These are phyloP conservation scores for Ennomos quercinarius DNA, from an alignment of 2,888 invertebrate genomes.

Conservation along the genomic window DNA sequence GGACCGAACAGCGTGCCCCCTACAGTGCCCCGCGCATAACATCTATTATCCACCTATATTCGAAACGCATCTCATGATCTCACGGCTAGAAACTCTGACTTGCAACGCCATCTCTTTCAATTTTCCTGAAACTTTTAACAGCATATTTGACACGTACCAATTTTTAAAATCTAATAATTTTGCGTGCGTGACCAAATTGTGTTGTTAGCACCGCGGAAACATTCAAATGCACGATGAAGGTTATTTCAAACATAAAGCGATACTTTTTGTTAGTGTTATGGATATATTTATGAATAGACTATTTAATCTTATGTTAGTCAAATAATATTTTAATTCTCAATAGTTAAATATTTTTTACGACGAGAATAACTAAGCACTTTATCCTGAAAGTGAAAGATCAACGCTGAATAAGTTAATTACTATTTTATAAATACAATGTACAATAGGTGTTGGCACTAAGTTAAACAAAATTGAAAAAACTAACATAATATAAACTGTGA, in stretches of 20 bases:
- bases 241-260: slow-evolving; percentile 55
- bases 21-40: slow-evolving; percentile 74
- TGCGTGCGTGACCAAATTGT: slow-evolving; percentile 50
- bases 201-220: slow-evolving; percentile 64
- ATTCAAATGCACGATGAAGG: slow-evolving; percentile 72
- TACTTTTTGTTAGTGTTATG: slow-evolving; percentile 47
- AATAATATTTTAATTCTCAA: too few species aligned
- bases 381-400: too few species aligned
- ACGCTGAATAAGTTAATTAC: too few species aligned
- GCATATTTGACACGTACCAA: slow-evolving; percentile 10
- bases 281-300: slow-evolving; percentile 5
- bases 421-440: too few species aligned
- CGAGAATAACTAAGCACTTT: too few species aligned
- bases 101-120: slow-evolving; percentile 48
- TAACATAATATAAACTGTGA: too few species aligned
- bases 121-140: slow-evolving; percentile 26
- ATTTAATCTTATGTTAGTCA: background rate
- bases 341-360: too few species aligned
- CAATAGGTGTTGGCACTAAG: too few species aligned
- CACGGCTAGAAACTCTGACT: slow-evolving; percentile 30
- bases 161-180: slow-evolving; percentile 19
- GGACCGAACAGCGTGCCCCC: slow-evolving; percentile 80
- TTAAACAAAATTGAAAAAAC: too few species aligned
- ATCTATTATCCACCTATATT: slow-evolving; percentile 64
- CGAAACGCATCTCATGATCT: slow-evolving; percentile 69